These are phyloP conservation scores for Chanos chanos DNA, from an alignment of 2,797 vertebrate species.

Conservation along the genomic window DNA sequence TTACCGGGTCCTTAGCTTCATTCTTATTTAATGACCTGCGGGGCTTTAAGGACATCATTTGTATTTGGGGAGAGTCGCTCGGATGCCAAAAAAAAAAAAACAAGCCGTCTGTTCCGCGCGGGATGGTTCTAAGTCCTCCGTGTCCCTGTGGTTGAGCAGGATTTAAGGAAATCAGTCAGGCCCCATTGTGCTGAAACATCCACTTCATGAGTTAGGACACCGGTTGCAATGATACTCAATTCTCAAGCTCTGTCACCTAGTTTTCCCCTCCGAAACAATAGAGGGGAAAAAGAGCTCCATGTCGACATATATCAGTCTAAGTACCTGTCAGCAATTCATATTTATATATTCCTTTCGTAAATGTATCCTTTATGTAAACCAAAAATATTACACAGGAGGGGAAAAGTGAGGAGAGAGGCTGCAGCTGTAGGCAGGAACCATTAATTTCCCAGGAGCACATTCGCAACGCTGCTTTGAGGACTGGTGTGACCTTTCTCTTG, in stretches of 20 bases:
- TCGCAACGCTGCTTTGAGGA: conserved; percentile 59
- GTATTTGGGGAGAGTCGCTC: no score
- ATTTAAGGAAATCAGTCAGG: no score
- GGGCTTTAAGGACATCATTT: no score
- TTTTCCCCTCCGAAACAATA: conserved; percentile 11
- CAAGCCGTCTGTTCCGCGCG: no score
- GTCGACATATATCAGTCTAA: conserved; percentile 45
- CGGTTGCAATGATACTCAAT: conserved; percentile 7
- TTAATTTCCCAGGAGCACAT: conserved; percentile 75
- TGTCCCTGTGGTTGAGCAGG: no score
- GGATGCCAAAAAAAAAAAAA: no score
- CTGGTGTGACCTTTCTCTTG: conserved; percentile 73
- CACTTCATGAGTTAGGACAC: no score
- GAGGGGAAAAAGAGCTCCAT: conserved; percentile 11
- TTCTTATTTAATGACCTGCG: no score
- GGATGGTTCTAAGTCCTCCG: no score
- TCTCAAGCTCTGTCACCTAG: no score
- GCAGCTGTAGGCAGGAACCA: conserved; percentile 64
- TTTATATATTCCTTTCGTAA: conserved; percentile 44
- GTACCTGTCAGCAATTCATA: conserved; percentile 30
- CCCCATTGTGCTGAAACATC: no score
- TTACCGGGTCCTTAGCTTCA: no score
- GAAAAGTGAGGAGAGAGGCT: conserved; percentile 39
- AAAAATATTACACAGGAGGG: conserved; percentile 59
- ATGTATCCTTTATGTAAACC: conserved; percentile 58